phyloP scores from a whole-genome alignment of 2,113 vertebrate genomes.

The Anarhynchus alexandrinus region DNA sequence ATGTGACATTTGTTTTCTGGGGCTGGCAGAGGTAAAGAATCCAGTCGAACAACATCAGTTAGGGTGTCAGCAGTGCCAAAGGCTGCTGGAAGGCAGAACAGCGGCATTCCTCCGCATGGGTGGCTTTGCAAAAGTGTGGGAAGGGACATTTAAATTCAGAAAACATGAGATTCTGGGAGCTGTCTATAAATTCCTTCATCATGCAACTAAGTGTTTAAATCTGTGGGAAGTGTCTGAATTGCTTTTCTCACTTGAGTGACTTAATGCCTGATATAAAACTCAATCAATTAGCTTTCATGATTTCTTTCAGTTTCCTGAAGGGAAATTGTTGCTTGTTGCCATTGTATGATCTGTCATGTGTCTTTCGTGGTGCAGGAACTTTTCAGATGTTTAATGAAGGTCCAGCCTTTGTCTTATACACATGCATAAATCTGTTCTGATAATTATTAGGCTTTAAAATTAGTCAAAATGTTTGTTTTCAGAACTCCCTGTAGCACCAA shows the following conservation, averaged over 20 bases:
- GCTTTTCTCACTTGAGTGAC: background rate
- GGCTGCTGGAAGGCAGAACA: background rate
- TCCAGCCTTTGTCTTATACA: background rate
- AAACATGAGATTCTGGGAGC: background rate
- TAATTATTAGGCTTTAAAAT: background rate
- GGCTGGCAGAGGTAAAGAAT: background rate
- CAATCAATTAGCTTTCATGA: background rate
- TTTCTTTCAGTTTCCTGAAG: background rate
- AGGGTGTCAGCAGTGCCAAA: background rate
- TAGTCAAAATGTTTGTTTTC: background rate
- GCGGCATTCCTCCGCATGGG: background rate
- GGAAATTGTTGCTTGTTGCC: background rate
- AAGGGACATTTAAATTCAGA: background rate
- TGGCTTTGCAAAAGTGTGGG: background rate
- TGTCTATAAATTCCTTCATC: conserved; percentile 27
- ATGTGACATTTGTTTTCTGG: background rate
- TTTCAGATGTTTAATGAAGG: background rate
- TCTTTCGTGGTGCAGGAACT: background rate
- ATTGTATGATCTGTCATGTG: background rate
- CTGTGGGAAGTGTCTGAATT: conserved; percentile 19
- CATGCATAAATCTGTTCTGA: background rate
- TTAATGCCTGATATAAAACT: background rate
- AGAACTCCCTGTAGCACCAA: background rate
- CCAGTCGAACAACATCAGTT: background rate
- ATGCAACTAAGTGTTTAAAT: background rate